Evolutionary conservation across 2,113 vertebrate genomes (phyloP).

Genomic region (Colius striatus): DNA sequence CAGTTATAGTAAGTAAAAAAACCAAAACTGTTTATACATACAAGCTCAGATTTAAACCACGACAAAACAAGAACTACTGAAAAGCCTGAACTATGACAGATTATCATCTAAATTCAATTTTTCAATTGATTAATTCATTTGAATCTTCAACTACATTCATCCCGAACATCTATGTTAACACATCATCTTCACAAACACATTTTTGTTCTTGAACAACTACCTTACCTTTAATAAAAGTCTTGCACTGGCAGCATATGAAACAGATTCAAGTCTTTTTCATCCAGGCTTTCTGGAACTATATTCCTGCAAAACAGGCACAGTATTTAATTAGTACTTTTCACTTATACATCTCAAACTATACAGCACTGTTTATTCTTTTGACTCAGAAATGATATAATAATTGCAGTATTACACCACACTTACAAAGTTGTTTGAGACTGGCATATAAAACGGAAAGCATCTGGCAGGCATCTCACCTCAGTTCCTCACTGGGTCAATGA

Average conservation of each 20-base stretch:
- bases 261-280: not conserved
- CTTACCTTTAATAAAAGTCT: not conserved
- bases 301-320: not conserved
- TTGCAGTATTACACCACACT: not conserved
- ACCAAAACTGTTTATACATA: not conserved
- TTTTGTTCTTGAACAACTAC: not conserved
- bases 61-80: not conserved
- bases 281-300: not conserved
- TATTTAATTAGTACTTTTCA: not conserved
- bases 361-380: not conserved
- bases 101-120: not conserved
- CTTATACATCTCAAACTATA: not conserved
- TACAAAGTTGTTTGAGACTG: not conserved
- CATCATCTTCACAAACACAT: not conserved
- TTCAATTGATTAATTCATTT: not conserved
- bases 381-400: not conserved
- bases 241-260: not conserved
- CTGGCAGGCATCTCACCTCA: not conserved
- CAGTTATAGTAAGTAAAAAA: slow-evolving; percentile 19
- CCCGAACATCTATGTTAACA: not conserved
- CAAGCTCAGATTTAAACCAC: not conserved
- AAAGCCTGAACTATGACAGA: not conserved
- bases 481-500: not conserved
- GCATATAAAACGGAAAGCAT: not conserved
- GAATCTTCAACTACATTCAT: not conserved